Conservation (phyloP, 2,113 vertebrate genomes). For the Lycocorax pyrrhopterus region DNA sequence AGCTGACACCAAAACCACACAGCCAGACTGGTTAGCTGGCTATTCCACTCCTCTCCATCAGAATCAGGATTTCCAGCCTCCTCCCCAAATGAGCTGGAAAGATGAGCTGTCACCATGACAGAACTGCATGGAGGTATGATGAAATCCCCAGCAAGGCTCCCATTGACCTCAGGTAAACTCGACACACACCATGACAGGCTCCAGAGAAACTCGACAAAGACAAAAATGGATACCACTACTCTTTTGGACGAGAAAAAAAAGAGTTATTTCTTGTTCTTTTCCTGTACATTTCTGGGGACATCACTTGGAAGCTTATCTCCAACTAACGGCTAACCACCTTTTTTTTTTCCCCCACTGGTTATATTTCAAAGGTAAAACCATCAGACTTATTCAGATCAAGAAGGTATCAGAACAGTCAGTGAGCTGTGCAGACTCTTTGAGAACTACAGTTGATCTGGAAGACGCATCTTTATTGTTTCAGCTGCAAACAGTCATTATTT, state of each 20-base stretch:
- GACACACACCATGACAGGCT: neutral
- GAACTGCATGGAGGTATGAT: neutral
- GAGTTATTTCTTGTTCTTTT: neutral
- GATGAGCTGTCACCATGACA: neutral
- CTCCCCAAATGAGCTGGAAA: neutral
- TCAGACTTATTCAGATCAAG: neutral
- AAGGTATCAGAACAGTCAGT: neutral
- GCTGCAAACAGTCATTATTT: neutral
- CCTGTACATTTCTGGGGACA: neutral
- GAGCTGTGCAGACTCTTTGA: neutral
- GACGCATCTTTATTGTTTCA: neutral
- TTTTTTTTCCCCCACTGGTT: neutral
- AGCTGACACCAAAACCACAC: neutral
- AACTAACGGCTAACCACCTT: neutral
- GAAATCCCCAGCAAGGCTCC: neutral
- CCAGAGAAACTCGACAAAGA: neutral
- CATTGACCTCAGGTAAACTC: neutral
- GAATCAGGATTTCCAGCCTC: neutral
- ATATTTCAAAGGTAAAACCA: neutral
- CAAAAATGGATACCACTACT: neutral
- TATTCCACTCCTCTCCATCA: neutral
- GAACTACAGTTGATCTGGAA: neutral
- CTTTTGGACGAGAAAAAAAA: neutral
- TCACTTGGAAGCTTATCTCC: neutral
- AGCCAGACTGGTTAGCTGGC: neutral